Conservation (phyloP, 1,140 invertebrate species). For the Drosophila arizonae region DNA sequence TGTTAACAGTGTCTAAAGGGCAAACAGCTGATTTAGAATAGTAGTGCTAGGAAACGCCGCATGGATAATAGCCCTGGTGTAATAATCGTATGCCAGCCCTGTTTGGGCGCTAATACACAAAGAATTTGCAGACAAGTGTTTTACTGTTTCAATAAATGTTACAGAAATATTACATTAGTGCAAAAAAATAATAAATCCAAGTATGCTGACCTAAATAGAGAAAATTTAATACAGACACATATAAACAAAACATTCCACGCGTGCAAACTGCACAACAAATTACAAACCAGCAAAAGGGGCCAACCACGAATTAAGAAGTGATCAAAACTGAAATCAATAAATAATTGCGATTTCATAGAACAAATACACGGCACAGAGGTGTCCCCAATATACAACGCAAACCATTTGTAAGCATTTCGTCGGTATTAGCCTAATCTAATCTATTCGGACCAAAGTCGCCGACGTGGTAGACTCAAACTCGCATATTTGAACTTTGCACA, state of each 20-base stretch:
- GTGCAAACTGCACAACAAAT: slow-evolving; percentile 2
- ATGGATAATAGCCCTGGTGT: slow-evolving; percentile 7
- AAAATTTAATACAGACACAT: background rate
- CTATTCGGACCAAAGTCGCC: slow-evolving; percentile 20
- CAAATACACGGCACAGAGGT: slow-evolving; percentile 2
- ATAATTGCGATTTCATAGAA: slow-evolving; percentile 5
- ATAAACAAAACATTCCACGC: slow-evolving; percentile 36
- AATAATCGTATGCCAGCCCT: slow-evolving; percentile 16
- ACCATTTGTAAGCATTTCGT: slow-evolving; percentile 30
- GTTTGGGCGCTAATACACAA: slow-evolving; percentile 41
- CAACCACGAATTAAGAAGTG: background rate
- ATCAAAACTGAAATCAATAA: slow-evolving; percentile 37
- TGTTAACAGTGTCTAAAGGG: background rate
- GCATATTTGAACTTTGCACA: slow-evolving; percentile 72
- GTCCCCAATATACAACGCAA: background rate
- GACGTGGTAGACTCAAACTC: slow-evolving; percentile 30
- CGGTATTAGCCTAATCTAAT: slow-evolving; percentile 43
- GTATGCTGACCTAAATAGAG: slow-evolving; percentile 29
- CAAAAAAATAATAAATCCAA: slow-evolving; percentile 13
- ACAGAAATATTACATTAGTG: background rate
- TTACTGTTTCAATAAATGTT: slow-evolving; percentile 4
- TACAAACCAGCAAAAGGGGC: background rate
- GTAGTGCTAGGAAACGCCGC: slow-evolving; percentile 1
- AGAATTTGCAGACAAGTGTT: slow-evolving; percentile 20
- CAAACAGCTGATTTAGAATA: background rate